Base-by-base conservation (phyloP, 2,888 invertebrate species). In the Seira sanloemensis region DNA sequence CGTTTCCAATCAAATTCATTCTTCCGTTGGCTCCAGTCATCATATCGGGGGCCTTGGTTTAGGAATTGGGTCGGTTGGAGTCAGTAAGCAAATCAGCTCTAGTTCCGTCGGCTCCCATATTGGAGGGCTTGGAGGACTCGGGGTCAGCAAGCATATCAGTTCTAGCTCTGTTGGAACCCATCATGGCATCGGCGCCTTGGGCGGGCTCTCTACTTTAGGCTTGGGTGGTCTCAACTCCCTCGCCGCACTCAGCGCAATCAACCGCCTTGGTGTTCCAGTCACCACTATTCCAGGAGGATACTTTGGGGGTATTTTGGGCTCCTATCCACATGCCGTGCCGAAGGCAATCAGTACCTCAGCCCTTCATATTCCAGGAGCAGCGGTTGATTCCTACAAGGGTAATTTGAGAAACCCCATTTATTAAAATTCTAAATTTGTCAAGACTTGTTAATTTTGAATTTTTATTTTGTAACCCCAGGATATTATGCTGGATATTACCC, bases 341-440 rank as follows among this genome's bases (percentile, higher is more conserved):
- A 54, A 18, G 1, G 54, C 68, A 25, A 50, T 83, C 4, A 19
- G 24, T 25, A 16, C 83, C 46, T 67, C n/a, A 2, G 9, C 72
- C n/a, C 78, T 83, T 19, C 77, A 78, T n/a, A 77, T 83, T 83
- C 83, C 83, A 2, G 83, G 83, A 73, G 19, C 83, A n/a, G 83
- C 78, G 1, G 65, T 84, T 19, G 82, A 77, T 58, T 26, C 77
- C 7, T 77, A 82, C 73, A 77, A 54, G 58, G 82, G 82, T 82
- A 72, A 37, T 27, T 26, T 2, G 37, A 26, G 12, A 4, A 71
- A 5, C 12, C 12, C 12, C 5, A 37, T 62, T 9, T n/a, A 62
- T 21, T 58, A n/a, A 16, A 4, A n/a, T 58, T 58, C 58, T 16
- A 58, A 18, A 58, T 9, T 58, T 58, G 58, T 18, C 58, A 69